Evolutionary conservation across 2,113 vertebrate genomes (phyloP).

Genomic region (Brachyhypopomus gauderio): DNA sequence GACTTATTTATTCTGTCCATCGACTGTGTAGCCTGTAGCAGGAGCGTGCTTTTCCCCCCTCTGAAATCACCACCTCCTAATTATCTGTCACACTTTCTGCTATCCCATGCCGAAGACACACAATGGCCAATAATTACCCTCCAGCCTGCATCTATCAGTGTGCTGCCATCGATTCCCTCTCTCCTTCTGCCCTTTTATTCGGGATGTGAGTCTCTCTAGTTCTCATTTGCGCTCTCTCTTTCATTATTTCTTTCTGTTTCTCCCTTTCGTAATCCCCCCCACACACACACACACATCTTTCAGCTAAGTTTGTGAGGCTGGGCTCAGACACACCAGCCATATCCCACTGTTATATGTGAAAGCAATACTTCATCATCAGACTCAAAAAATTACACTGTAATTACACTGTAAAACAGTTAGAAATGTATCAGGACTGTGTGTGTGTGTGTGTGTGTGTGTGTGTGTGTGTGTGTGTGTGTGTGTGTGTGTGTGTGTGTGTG

Average conservation of each 20-base stretch:
- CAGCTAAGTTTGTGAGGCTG: background rate
- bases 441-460: background rate
- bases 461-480: background rate
- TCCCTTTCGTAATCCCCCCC: background rate
- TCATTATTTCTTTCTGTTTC: constrained; percentile 39
- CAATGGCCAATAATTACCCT: constrained; percentile 79
- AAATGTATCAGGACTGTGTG: background rate
- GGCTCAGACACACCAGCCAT: background rate
- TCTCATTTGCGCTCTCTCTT: constrained; percentile 18
- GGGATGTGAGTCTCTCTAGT: constrained; percentile 19
- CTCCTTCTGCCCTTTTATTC: constrained; percentile 48
- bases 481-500: background rate
- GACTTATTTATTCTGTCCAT: constrained; percentile 80
- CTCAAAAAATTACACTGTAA: constrained; percentile 29
- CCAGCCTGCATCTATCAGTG: constrained; percentile 77
- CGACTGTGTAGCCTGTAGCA: constrained; percentile 71
- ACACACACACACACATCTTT: too few species aligned
- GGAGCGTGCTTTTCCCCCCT: constrained; percentile 64
- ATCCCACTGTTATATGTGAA: constrained; percentile 29
- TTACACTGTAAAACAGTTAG: constrained; percentile 26
- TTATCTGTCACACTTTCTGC: constrained; percentile 81
- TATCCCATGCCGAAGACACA: constrained; percentile 76
- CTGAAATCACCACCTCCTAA: constrained; percentile 80
- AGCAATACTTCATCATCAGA: constrained; percentile 29
- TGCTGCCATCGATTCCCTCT: constrained; percentile 69